Evolutionary conservation across 2,113 vertebrate species (phyloP).

Genomic region (Rhineura floridana): DNA sequence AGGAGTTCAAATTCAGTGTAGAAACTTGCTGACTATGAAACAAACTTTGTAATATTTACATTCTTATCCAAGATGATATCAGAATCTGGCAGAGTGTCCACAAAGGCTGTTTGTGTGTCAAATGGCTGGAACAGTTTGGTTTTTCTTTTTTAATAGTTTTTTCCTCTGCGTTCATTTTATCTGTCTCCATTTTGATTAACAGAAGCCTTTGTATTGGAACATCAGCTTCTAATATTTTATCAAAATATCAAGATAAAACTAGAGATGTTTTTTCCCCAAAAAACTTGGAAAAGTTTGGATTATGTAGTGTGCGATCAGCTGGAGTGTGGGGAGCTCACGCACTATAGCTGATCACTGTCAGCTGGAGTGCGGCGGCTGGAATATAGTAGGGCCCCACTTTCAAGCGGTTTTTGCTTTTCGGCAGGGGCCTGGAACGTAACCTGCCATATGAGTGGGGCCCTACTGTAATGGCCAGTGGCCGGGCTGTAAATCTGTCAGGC

Average conservation of each 20-base stretch:
- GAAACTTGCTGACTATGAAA: conserved; percentile 63
- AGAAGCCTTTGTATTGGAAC: conserved; percentile 41
- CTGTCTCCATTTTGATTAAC: conserved; percentile 37
- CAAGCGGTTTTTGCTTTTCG: no score
- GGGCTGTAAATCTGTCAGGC: no score
- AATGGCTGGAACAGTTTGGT: conserved; percentile 44
- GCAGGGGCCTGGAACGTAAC: no score
- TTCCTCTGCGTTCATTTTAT: conserved; percentile 55
- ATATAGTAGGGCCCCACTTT: no score
- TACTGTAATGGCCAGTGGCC: no score
- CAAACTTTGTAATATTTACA: conserved; percentile 66
- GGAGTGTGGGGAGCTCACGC: no score
- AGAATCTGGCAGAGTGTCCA: conserved; percentile 61
- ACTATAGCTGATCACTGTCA: no score
- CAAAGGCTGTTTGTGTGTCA: neutral
- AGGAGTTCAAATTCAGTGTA: conserved; percentile 52
- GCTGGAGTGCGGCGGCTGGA: no score
- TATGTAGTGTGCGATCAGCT: no score
- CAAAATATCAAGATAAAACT: conserved; percentile 56
- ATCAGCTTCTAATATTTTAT: conserved; percentile 26
- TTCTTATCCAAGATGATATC: conserved; percentile 71
- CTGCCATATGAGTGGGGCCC: no score
- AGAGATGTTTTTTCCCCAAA: no score
- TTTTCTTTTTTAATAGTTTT: conserved; percentile 68
- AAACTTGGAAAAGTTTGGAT: no score